Evolutionary conservation across 2,797 vertebrate genomes (phyloP).

Genomic region (Rhincodon typus): DNA sequence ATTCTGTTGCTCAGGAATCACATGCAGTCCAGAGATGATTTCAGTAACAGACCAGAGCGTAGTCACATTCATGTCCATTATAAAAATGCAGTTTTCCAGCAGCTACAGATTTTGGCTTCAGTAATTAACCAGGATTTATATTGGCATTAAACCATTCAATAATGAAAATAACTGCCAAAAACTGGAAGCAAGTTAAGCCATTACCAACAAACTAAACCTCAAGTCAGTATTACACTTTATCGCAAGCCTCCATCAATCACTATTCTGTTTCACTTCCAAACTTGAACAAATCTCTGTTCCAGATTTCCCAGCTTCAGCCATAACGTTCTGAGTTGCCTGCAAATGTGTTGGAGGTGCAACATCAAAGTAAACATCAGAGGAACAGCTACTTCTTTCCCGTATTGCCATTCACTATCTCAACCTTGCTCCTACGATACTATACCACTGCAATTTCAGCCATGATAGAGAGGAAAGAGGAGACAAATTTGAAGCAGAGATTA

Average conservation of each 20-base stretch:
- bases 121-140: constrained; percentile 28
- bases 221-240: not conserved
- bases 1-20: not conserved
- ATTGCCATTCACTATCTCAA: not conserved
- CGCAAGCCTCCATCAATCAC: not conserved
- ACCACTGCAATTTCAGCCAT: not conserved
- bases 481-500: not conserved
- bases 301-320: not conserved
- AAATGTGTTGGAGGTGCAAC: not conserved
- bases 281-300: not conserved
- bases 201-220: not conserved
- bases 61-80: not conserved
- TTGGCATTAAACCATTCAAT: constrained; percentile 19
- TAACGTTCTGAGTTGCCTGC: not conserved
- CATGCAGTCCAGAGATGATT: not conserved
- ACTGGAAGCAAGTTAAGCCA: not conserved
- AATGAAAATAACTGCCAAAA: not conserved
- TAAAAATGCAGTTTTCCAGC: not conserved
- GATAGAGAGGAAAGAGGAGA: not conserved
- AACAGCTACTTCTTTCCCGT: no score
- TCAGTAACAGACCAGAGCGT: not conserved
- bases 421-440: no score
- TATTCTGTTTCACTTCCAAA: not conserved
- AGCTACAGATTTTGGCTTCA: not conserved
- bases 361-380: not conserved